Conservation (phyloP, 1,140 invertebrate species). For the Phymorhynchus buccinoides region DNA sequence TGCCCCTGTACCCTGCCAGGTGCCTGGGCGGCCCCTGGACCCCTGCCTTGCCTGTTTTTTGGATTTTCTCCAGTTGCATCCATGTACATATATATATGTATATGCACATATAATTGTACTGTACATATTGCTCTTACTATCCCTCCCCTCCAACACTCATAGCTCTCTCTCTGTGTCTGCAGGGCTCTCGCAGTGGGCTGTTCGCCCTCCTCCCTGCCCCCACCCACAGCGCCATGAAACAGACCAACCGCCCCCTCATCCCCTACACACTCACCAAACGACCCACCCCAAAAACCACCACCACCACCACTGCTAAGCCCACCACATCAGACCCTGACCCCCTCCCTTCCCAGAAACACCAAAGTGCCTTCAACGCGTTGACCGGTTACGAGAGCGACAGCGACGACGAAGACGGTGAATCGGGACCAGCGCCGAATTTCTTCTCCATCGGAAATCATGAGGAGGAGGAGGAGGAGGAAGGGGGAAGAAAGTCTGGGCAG, state of each 20-base stretch:
- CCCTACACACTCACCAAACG: conserved; percentile 59
- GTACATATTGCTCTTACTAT: too few relatives aligned
- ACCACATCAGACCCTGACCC: background rate
- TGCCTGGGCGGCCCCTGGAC: too few relatives aligned
- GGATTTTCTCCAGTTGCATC: too few relatives aligned
- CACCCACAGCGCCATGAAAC: conserved; percentile 54
- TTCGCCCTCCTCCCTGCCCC: conserved; percentile 59
- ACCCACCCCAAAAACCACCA: conserved; percentile 16
- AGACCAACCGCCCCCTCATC: conserved; percentile 58
- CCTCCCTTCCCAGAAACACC: conserved; percentile 32
- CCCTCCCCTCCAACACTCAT: background rate
- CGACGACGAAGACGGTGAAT: conserved; percentile 53
- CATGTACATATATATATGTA: too few relatives aligned
- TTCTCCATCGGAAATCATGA: conserved; percentile 50
- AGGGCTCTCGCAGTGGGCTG: conserved; percentile 48
- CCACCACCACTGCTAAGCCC: background rate
- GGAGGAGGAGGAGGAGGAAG: conserved; percentile 32
- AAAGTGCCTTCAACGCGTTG: conserved; percentile 45
- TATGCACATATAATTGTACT: too few relatives aligned
- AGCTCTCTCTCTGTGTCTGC: background rate
- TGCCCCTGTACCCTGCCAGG: too few relatives aligned
- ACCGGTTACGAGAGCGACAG: conserved; percentile 58
- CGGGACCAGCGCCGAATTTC: conserved; percentile 42
- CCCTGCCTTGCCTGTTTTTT: too few relatives aligned
- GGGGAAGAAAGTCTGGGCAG: background rate